These are phyloP conservation scores for Otis tarda DNA, from an alignment of 2,113 vertebrate species.

Conservation along the genomic window DNA sequence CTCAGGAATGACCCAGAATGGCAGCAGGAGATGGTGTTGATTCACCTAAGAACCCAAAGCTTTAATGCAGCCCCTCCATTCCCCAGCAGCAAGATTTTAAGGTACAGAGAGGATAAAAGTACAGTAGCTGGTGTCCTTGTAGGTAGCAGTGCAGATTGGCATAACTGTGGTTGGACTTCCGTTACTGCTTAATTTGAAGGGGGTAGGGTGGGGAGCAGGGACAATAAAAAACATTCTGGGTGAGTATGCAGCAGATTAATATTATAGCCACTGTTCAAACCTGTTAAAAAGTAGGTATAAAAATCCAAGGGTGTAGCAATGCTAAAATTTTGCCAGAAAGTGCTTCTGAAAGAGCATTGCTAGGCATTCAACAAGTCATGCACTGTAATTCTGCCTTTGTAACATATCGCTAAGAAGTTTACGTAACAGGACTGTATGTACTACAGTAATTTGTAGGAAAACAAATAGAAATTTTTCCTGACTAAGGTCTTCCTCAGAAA, in stretches of 20 bases:
- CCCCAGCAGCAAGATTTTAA: not conserved
- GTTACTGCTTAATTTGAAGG: not conserved
- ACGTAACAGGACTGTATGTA: not conserved
- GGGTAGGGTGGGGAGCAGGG: not conserved
- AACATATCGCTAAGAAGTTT: not conserved
- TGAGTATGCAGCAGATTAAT: not conserved
- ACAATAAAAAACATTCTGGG: not conserved
- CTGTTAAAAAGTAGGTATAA: not conserved
- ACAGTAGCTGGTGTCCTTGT: not conserved
- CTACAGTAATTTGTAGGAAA: not conserved
- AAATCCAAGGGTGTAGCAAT: not conserved
- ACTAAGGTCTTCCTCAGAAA: not conserved
- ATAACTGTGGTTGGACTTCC: not conserved
- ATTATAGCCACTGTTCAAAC: not conserved
- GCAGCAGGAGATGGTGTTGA: not conserved
- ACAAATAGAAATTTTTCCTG: not conserved
- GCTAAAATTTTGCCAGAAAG: not conserved
- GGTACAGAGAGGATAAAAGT: not conserved
- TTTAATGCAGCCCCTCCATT: not conserved
- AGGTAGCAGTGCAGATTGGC: not conserved
- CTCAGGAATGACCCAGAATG: not conserved
- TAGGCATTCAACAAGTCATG: not conserved
- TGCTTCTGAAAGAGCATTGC: not conserved
- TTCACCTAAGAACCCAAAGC: not conserved
- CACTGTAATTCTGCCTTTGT: not conserved